phyloP scores from a whole-genome alignment of 2,888 invertebrate species.

The Apoda limacodes region DNA sequence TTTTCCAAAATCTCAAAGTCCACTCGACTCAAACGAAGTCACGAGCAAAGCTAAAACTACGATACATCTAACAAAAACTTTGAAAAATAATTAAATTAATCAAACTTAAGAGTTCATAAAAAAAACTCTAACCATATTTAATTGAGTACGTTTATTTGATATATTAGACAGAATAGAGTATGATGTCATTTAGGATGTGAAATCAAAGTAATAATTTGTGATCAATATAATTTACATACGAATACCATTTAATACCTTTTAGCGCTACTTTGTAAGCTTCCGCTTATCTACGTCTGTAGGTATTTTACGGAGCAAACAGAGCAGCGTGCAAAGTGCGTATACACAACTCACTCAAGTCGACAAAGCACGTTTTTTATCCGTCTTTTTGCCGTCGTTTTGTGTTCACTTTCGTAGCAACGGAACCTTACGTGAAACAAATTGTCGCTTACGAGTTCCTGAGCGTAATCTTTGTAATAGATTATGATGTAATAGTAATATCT shows the following conservation, averaged over 20 bases:
- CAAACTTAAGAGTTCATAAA: too few relatives aligned
- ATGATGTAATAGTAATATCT: too few relatives aligned
- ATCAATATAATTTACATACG: constrained; percentile 30
- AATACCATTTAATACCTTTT: constrained; percentile 29
- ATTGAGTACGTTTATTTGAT: neutral
- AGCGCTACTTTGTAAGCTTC: constrained; percentile 33
- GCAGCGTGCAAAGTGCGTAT: too few relatives aligned
- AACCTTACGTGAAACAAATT: constrained; percentile 56
- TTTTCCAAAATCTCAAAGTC: too few relatives aligned
- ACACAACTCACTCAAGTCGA: constrained; percentile 44
- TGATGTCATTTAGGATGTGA: constrained; percentile 9
- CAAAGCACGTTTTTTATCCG: constrained; percentile 51
- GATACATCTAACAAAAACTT: too few relatives aligned
- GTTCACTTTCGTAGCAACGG: constrained; percentile 65
- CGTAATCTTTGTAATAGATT: too few relatives aligned
- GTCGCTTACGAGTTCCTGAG: too few relatives aligned
- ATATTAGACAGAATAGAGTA: constrained; percentile 1
- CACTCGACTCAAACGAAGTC: too few relatives aligned
- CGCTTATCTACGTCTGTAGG: constrained; percentile 31
- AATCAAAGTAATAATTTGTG: constrained; percentile 22
- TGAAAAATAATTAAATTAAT: too few relatives aligned
- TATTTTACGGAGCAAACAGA: constrained; percentile 7
- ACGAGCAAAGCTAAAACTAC: too few relatives aligned
- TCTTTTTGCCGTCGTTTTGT: constrained; percentile 53
- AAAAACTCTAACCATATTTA: neutral